A percentile compares a stretch with the other conserved stretches of the same genome.
These are phyloP conservation scores for Apostichopus parvimensis DNA, from an alignment of 35 echinoderm and acorn worm genomes.

Conservation along the genomic window DNA sequence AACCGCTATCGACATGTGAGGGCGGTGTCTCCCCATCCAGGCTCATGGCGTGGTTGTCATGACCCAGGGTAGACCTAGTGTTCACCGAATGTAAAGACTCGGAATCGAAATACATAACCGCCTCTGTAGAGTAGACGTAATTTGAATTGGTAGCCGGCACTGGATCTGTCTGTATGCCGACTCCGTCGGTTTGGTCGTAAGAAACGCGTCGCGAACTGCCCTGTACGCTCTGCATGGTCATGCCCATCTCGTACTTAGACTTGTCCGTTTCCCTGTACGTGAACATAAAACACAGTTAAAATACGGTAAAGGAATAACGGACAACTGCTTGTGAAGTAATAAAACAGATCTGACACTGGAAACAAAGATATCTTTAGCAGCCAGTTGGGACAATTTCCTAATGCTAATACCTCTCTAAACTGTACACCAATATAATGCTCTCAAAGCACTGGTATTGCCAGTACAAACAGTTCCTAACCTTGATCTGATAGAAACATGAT, in stretches of 20 bases:
- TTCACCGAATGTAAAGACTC: neutral
- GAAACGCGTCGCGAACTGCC: neutral
- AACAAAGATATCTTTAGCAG: neutral
- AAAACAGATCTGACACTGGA: too few relatives aligned
- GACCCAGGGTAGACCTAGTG: neutral
- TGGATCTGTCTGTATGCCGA: neutral
- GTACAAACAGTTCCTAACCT: too few relatives aligned
- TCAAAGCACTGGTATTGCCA: too few relatives aligned
- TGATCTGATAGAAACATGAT: too few relatives aligned
- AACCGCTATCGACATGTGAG: conserved; percentile 12
- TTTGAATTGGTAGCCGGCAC: neutral
- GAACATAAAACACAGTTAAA: neutral
- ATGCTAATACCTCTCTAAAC: too few relatives aligned
- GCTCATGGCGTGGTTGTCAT: neutral
- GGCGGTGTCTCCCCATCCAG: neutral
- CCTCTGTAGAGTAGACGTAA: neutral
- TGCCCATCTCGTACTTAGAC: neutral
- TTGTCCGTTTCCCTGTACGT: neutral
- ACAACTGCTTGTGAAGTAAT: too few relatives aligned
- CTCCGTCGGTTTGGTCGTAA: neutral
- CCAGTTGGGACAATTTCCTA: too few relatives aligned
- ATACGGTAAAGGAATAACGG: too few relatives aligned
- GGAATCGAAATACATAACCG: conserved; percentile 1
- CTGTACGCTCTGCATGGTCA: neutral
- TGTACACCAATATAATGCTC: too few relatives aligned